These are phyloP conservation scores for Muntiacus reevesi DNA, from an alignment of 2,113 vertebrate genomes.

Conservation along the genomic window DNA sequence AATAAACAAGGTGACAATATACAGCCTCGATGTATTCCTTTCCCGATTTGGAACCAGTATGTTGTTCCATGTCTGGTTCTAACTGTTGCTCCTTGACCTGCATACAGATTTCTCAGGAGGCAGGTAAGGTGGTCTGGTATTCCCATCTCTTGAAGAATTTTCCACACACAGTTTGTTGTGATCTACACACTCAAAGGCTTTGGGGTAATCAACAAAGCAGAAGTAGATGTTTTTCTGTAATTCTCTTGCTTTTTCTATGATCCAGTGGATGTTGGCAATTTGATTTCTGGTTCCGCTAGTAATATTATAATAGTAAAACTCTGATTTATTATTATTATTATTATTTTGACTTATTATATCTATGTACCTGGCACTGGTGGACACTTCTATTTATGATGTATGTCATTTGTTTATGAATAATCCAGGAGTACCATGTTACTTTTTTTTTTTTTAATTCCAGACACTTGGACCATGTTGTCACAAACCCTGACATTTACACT, in stretches of 20 bases:
- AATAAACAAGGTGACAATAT: not conserved
- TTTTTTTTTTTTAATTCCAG: not conserved
- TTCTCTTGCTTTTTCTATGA: not conserved
- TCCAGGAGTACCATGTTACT: not conserved
- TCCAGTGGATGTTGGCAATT: not conserved
- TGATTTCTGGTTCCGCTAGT: not conserved
- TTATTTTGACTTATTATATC: not conserved
- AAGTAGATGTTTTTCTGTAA: not conserved
- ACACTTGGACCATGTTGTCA: not conserved
- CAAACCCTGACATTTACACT: not conserved
- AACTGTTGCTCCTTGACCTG: not conserved
- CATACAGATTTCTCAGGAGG: not conserved
- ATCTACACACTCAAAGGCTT: not conserved
- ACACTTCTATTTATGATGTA: not conserved
- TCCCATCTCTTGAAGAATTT: not conserved
- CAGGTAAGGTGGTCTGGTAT: not conserved
- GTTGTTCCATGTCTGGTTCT: not conserved
- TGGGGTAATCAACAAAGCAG: not conserved
- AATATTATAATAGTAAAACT: not conserved
- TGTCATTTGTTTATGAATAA: not conserved
- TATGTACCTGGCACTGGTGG: not conserved
- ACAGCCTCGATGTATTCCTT: not conserved
- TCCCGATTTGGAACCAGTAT: not conserved
- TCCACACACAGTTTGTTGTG: not conserved
- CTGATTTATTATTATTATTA: not conserved